phyloP scores from a whole-genome alignment of 1,140 invertebrate species.

The Glossosoma conforme region DNA sequence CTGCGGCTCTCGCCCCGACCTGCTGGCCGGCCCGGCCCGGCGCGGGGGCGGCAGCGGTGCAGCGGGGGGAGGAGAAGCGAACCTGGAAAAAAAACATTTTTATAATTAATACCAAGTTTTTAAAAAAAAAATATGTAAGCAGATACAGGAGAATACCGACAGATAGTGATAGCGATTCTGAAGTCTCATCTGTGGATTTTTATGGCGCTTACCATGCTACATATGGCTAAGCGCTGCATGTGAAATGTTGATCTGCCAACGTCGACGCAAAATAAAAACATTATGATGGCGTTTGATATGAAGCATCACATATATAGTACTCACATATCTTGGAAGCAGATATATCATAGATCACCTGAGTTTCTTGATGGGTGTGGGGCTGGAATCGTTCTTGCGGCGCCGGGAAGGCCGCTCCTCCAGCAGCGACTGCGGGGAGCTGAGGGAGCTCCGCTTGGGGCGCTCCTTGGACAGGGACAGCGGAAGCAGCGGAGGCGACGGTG shows the following conservation, averaged over 20 bases:
- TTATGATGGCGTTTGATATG: too few species aligned
- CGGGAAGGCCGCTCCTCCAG: neutral
- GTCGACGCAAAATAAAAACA: too few species aligned
- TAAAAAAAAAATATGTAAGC: too few species aligned
- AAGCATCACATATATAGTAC: too few species aligned
- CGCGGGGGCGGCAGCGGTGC: neutral
- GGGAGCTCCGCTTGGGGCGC: neutral
- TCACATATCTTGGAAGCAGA: too few species aligned
- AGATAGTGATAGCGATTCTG: too few species aligned
- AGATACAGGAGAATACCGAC: too few species aligned
- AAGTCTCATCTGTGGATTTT: too few species aligned
- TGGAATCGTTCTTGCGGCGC: conserved; percentile 3
- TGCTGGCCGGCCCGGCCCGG: neutral
- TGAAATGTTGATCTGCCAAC: too few species aligned
- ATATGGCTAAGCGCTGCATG: too few species aligned
- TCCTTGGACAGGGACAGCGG: conserved; percentile 3
- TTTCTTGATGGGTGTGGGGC: conserved; percentile 1
- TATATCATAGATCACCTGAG: too few species aligned
- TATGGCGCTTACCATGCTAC: too few species aligned
- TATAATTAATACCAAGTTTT: neutral
- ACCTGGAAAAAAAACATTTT: neutral
- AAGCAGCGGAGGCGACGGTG: neutral
- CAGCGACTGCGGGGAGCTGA: neutral
- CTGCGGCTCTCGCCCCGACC: neutral
- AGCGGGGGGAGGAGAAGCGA: neutral